These are phyloP conservation scores for Varecia variegata DNA, from an alignment of 2,797 vertebrate species.

Conservation along the genomic window DNA sequence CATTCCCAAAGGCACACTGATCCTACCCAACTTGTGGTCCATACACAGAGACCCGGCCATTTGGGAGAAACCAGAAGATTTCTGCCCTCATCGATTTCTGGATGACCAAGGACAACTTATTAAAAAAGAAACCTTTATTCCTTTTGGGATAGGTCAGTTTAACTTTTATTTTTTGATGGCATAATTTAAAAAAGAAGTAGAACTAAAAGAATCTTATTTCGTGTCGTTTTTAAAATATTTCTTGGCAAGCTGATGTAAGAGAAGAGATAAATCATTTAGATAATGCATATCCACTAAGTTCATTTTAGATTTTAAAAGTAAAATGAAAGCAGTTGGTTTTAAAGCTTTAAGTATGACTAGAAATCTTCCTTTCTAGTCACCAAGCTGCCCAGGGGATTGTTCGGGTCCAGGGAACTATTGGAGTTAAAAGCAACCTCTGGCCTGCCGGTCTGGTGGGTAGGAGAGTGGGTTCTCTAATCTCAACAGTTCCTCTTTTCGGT, in stretches of 20 bases:
- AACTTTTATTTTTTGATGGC: background rate
- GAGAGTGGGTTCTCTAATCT: background rate
- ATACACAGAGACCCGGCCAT: constrained; percentile 93
- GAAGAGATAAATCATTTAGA: background rate
- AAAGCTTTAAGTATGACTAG: background rate
- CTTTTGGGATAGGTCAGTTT: constrained; percentile 95
- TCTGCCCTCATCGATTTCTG: constrained; percentile 93
- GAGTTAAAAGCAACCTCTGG: background rate
- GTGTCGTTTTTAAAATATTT: background rate
- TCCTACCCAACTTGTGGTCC: constrained; percentile 95
- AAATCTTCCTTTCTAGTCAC: background rate
- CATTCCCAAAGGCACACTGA: constrained; percentile 94
- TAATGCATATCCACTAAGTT: background rate
- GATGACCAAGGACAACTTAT: constrained; percentile 90
- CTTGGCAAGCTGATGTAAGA: background rate
- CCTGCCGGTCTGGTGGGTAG: background rate
- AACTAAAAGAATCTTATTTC: background rate
- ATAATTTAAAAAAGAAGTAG: background rate
- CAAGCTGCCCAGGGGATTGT: background rate
- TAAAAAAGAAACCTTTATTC: constrained; percentile 94
- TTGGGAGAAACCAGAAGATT: constrained; percentile 94
- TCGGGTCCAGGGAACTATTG: background rate
- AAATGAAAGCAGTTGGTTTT: background rate
- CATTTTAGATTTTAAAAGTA: background rate
- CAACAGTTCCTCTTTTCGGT: background rate